Evolutionary conservation across 2,113 vertebrate genomes (phyloP).

Genomic region (Cercopithecus mona): DNA sequence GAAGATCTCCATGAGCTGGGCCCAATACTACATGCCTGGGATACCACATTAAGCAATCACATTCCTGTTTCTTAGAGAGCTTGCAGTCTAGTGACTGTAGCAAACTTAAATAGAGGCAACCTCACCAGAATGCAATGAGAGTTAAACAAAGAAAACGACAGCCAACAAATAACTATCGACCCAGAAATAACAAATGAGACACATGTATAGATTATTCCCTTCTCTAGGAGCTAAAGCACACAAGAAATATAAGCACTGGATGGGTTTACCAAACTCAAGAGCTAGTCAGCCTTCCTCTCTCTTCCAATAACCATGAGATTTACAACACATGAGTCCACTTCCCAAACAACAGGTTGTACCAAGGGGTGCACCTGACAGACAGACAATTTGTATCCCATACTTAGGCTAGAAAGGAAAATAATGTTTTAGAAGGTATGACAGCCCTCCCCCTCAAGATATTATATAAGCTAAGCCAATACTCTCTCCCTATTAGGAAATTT

Average conservation of each 20-base stretch:
- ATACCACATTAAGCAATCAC: neutral
- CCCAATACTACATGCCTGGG: neutral
- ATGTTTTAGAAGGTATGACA: neutral
- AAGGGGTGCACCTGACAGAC: neutral
- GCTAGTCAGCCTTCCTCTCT: neutral
- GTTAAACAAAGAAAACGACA: neutral
- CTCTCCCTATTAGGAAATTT: neutral
- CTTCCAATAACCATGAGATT: neutral
- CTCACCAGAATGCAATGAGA: conserved; percentile 10
- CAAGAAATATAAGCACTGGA: neutral
- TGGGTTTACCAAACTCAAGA: neutral
- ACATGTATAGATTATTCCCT: conserved; percentile 7
- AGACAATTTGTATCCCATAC: neutral
- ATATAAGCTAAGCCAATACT: neutral
- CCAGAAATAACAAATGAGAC: conserved; percentile 20
- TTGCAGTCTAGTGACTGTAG: neutral
- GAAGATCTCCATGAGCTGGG: neutral
- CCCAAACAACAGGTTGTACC: neutral
- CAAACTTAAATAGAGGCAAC: neutral
- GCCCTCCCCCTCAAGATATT: neutral
- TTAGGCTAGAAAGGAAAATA: neutral
- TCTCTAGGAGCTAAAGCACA: neutral
- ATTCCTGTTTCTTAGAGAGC: neutral
- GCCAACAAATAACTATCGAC: neutral
- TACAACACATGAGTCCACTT: neutral